Evolutionary conservation across 2,113 vertebrate genomes (phyloP), one percentile per base, ranked within the genome.

Genomic region (Anguilla rostrata): DNA sequence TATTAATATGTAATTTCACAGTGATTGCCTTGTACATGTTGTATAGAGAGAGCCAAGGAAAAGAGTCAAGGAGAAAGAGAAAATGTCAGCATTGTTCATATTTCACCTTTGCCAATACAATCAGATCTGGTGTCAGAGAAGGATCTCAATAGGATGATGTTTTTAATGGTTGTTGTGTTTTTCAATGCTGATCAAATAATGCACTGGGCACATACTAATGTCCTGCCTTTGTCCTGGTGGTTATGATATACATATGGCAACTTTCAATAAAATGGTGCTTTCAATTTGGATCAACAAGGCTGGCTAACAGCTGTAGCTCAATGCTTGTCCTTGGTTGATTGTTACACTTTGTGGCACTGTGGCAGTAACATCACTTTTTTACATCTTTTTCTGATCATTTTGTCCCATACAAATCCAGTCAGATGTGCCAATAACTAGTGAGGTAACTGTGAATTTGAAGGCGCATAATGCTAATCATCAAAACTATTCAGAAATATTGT

Each of bases 71-170:
- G 71, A 34, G 26, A 12, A 8, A 12, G 9, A 75, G 49, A 53
- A 53, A 53, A 53, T 53, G 49, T 53, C 49, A 53, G 49, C 71
- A 34, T 34, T 75, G 16, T 75, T 75, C 29, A n/a, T 34, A 75
- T 75, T 75, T 75, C 26, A 75, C 26, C 34, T 75, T 75, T 75
- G n/a, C n/a, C 71, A n/a, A 75, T 75, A 75, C n/a, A 75, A 75
- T 34, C 29, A 34, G 29, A n/a, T 75, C 34, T 34, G n/a, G 71
- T 75, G 26, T 34, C 71, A 29, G 60, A 66, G 22, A 4, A 26
- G 71, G n/a, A 34, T 75, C n/a, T 75, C 9, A 29, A 66, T 26
- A 26, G 2, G 20, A 34, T 75, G n/a, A 75, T 29, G 11, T 75
- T 75, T 75, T n/a, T 29, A 29, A n/a, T 75, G 26, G 26, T n/a